Base-by-base conservation (phyloP, 1,140 invertebrate genomes). In the Drosophila mauritiana region DNA sequence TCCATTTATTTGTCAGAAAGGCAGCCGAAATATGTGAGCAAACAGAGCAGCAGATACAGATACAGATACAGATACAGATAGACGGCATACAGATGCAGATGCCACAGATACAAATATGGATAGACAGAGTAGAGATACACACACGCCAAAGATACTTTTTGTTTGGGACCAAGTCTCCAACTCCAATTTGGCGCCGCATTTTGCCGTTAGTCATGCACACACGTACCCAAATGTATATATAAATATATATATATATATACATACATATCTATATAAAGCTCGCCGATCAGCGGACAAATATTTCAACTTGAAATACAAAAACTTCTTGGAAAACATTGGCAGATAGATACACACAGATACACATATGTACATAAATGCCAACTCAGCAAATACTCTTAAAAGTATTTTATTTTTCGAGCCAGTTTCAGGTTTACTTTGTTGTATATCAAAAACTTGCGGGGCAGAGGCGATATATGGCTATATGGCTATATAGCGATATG, bases 261-360 rank as follows among this genome's bases (percentile, higher is more conserved):
- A 17, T 48, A 22, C 20, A 27, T 40, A 39, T 39, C 55, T 52
- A 57, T 59, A 57, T 55, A 59, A 67, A 67, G 63, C 63, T 67
- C 43, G 27, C 40, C 59, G 56, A 62, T 53, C 73, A 69, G 56
- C 63, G 39, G 42, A 74, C 63, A 53, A 76, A 75, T 56, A 64
- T 74, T 74, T 64, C 59, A 75, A 75, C 45, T 75, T 64, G 70
- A 83, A 61, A 64, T 42, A 52, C 31, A 56, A 68, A 79, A 79
- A 61, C 59, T 86, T 85, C 81, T 86, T 69, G 78, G 63, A 86
- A 79, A 67, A 42, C 68, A 73, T 73, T 72, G 68, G 48, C 64
- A 31, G 54, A 58, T 52, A 48, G 34, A 70, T 48, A 51, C 12
- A 48, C n/a, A 42, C 40, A 42, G 13, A 20, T 8, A 46, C 34